Conservation (phyloP, 2,797 vertebrate genomes). For the Pangasius sanitwongsei region DNA sequence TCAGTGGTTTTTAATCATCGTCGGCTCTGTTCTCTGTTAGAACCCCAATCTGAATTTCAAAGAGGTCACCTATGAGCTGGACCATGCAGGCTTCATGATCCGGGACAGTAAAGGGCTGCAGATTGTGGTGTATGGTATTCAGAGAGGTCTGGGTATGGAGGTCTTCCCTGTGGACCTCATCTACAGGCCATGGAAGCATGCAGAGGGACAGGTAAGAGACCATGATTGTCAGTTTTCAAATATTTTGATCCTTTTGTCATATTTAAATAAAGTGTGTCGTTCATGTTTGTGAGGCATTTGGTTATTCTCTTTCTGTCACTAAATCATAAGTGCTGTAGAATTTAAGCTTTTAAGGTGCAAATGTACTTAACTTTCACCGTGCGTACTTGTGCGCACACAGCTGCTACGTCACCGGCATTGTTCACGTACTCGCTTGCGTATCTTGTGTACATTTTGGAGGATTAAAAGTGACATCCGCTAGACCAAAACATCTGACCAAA, state of each 20-base stretch:
- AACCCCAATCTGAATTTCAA: constrained; percentile 98
- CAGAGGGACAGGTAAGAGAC: constrained; percentile 91
- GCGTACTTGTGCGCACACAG: no score
- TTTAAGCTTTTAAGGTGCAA: not conserved
- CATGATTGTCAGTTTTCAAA: not conserved
- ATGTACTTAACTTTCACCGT: no score
- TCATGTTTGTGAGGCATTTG: not conserved
- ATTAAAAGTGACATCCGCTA: not conserved
- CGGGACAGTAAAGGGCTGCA: constrained; percentile 97
- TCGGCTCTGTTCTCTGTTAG: constrained; percentile 67
- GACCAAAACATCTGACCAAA: not conserved
- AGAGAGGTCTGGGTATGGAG: constrained; percentile 93
- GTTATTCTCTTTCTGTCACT: not conserved
- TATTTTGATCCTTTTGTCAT: not conserved
- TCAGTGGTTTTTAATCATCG: not conserved
- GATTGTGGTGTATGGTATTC: constrained; percentile 95
- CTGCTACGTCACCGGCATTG: no score
- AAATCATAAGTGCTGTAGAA: not conserved
- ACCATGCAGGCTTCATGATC: constrained; percentile 94
- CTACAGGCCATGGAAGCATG: constrained; percentile 98
- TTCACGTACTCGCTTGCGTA: no score
- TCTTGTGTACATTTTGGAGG: no score
- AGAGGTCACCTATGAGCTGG: constrained; percentile 97
- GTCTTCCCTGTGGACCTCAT: constrained; percentile 97
- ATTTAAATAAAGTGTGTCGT: not conserved